Evolutionary conservation across 2,888 invertebrate genomes (phyloP), one percentile per base, ranked within the genome.

Genomic region (Cartodere bifasciata): DNA sequence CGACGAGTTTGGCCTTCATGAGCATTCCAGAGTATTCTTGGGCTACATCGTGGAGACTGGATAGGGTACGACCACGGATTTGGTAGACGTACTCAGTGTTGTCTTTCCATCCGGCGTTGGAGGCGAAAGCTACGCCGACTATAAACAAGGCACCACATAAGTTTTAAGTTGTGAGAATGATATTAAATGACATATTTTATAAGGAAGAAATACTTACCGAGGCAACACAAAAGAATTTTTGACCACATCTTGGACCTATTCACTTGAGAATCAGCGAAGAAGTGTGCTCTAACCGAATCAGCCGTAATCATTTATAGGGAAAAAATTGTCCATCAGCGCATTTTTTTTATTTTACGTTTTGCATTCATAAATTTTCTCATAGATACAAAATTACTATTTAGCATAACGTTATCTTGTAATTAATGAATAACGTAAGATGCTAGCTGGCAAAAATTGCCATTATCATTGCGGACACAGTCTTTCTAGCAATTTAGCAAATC

Each of bases 41-140:
- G 13, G 67, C 58, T 3, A 65, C 52, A 16, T 72, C 65, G 32
- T 69, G 65, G 7, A 74, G 58, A 13, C 65, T 65, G 2, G 75
- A 65, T 21, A 80, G 43, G 2, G 76, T 76, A 21, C 58, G 41
- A 43, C 60, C 64, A 22, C 60, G 55, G 5, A 75, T 65, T 6
- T 65, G 54, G 52, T 75, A 76, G 20, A 60, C 57, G 55, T 76
- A 76, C 43, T 66, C 58, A 41, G 62, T 64, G 36, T 71, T 68
- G 24, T 56, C 52, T 49, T 68, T 63, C 73, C 74, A 76, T 30
- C 67, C 72, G 43, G 52, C 20, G 28, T 40, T 34, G 38, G 52
- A 41, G 25, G 53, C 55, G 29, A 50, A 48, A 34, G 51, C 50
- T 13, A 55, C 39, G 21, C 54, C 55, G 36, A 60, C 60, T 59